phyloP scores from a whole-genome alignment of 2,888 invertebrate species.

The Perizoma flavofasciatum region DNA sequence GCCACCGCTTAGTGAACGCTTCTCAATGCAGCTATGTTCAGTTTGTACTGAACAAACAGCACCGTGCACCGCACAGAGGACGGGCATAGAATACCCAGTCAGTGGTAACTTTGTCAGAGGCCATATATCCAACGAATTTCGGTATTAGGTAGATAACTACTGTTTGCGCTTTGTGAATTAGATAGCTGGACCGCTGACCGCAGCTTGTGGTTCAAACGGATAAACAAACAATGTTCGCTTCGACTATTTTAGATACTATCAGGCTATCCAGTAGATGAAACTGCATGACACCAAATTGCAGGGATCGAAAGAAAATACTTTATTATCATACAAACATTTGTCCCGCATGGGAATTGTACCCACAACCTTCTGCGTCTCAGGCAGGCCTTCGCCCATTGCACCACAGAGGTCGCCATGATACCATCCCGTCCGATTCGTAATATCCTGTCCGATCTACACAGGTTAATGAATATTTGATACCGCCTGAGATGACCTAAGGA shows the following conservation, averaged over 20 bases:
- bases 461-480: constrained; percentile 15
- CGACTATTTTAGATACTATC: no score
- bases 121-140: neutral
- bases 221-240: neutral
- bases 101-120: no score
- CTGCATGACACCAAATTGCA: no score
- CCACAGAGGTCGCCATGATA: no score
- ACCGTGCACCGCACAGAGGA: neutral
- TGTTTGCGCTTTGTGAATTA: constrained; percentile 3
- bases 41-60: constrained; percentile 8
- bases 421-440: no score
- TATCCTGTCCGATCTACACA: neutral
- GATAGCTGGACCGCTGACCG: neutral
- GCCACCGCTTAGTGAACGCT: constrained; percentile 24
- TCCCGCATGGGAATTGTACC: no score
- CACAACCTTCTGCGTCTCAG: no score
- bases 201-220: neutral
- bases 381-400: no score
- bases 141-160: neutral
- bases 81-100: neutral
- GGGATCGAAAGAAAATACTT: no score
- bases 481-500: constrained; percentile 8
- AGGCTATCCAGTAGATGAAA: no score
- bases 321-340: no score
- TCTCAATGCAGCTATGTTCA: constrained; percentile 10